These are phyloP conservation scores for Conops quadrifasciatus DNA, from an alignment of 2,888 invertebrate genomes.

Conservation along the genomic window DNA sequence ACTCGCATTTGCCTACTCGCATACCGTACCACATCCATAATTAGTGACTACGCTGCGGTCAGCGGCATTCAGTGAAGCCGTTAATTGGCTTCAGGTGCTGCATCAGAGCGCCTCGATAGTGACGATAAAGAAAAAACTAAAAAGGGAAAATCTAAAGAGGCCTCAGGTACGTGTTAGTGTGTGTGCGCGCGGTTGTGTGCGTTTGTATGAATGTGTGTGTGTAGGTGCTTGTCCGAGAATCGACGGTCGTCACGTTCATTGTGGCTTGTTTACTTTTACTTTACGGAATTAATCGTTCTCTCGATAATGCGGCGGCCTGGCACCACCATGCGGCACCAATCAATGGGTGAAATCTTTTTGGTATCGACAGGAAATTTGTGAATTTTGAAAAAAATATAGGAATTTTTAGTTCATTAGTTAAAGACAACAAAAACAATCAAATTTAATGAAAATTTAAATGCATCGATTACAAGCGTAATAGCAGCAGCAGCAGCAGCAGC, in stretches of 20 bases:
- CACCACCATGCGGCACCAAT: not conserved
- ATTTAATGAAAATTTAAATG: slow-evolving; percentile 1
- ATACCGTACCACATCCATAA: not conserved
- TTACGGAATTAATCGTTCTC: slow-evolving; percentile 5
- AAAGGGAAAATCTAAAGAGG: not conserved
- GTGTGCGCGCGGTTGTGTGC: not conserved
- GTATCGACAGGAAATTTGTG: no score
- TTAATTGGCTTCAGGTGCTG: slow-evolving; percentile 3
- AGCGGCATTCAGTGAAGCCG: not conserved
- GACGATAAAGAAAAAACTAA: not conserved
- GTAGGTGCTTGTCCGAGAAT: not conserved
- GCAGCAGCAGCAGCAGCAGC: not conserved
- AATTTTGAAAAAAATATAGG: not conserved
- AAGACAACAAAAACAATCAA: not conserved
- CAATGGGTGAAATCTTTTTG: not conserved
- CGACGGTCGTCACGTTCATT: not conserved
- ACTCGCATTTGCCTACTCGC: not conserved
- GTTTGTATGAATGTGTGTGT: not conserved
- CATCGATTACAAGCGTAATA: slow-evolving; percentile 1
- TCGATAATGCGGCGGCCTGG: not conserved
- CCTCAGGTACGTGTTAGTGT: not conserved
- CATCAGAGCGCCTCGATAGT: not conserved
- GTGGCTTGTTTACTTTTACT: not conserved
- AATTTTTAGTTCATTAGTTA: not conserved
- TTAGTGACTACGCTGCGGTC: not conserved